Evolutionary conservation across 2,113 vertebrate genomes (phyloP).

Genomic region (Tachycineta bicolor): DNA sequence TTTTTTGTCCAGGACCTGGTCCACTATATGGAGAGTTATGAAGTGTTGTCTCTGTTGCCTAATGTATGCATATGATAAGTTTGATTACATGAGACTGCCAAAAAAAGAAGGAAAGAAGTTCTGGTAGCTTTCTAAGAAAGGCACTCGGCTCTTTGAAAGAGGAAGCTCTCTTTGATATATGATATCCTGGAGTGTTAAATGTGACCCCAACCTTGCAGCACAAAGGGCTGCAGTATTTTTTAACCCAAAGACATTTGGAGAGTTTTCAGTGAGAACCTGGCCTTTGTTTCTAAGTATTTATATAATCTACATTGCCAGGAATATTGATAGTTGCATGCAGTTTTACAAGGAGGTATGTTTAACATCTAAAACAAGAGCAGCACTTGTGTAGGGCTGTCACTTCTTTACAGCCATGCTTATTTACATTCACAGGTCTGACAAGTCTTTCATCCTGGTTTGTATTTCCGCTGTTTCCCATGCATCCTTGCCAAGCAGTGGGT

Average conservation of each 20-base stretch:
- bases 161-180: neutral
- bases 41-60: constrained; percentile 22
- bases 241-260: neutral
- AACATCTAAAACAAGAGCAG: neutral
- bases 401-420: neutral
- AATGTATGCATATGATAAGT: constrained; percentile 13
- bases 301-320: neutral
- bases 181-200: neutral
- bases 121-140: constrained; percentile 30
- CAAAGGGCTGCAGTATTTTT: neutral
- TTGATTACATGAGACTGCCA: neutral
- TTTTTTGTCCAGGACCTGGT: neutral
- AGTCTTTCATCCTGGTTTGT: neutral
- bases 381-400: neutral
- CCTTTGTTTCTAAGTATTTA: neutral
- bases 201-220: neutral
- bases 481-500: accelerated
- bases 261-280: neutral
- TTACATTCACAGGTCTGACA: neutral
- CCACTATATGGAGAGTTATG: neutral
- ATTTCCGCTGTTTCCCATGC: neutral
- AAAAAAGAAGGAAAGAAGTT: neutral
- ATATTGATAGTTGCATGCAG: neutral
- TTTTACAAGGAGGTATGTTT: neutral
- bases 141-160: neutral